These are phyloP conservation scores for Caradrina clavipalpis DNA, from an alignment of 2,888 invertebrate species.

Conservation along the genomic window DNA sequence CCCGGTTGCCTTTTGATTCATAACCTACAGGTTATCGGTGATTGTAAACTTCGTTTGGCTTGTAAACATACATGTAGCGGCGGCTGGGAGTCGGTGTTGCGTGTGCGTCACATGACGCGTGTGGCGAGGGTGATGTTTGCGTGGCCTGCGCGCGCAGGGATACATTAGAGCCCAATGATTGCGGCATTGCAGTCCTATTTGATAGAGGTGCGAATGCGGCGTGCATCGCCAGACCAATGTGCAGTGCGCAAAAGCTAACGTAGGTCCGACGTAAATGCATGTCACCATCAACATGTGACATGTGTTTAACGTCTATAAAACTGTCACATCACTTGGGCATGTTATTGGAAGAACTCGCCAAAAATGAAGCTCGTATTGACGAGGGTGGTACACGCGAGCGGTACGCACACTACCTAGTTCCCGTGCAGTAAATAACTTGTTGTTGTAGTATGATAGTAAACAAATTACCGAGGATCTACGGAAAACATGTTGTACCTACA, in stretches of 20 bases:
- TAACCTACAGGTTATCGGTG: constrained; percentile 50
- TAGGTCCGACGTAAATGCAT: constrained; percentile 75
- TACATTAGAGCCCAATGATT: constrained; percentile 73
- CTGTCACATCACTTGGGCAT: constrained; percentile 59
- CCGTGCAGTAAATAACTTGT: constrained; percentile 38
- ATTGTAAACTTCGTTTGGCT: constrained; percentile 58
- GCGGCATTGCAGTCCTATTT: constrained; percentile 78
- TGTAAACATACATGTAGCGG: constrained; percentile 62
- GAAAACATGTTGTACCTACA: constrained; percentile 15
- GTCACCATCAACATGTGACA: constrained; percentile 74
- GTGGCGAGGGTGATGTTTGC: constrained; percentile 62
- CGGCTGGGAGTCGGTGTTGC: constrained; percentile 42
- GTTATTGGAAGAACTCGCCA: constrained; percentile 63
- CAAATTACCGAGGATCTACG: constrained; percentile 25
- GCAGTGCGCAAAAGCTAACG: constrained; percentile 84
- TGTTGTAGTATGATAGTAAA: constrained; percentile 40
- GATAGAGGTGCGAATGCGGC: constrained; percentile 72
- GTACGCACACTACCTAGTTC: constrained; percentile 15
- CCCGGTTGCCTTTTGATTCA: constrained; percentile 52
- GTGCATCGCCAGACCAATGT: constrained; percentile 75
- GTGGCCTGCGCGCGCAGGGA: constrained; percentile 65
- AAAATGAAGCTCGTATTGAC: constrained; percentile 56
- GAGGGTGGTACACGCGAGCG: constrained; percentile 32
- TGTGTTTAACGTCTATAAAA: constrained; percentile 66
- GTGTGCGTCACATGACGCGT: constrained; percentile 64